phyloP scores from a whole-genome alignment of 2,888 invertebrate species.

The Lepidochitona cinerea region DNA sequence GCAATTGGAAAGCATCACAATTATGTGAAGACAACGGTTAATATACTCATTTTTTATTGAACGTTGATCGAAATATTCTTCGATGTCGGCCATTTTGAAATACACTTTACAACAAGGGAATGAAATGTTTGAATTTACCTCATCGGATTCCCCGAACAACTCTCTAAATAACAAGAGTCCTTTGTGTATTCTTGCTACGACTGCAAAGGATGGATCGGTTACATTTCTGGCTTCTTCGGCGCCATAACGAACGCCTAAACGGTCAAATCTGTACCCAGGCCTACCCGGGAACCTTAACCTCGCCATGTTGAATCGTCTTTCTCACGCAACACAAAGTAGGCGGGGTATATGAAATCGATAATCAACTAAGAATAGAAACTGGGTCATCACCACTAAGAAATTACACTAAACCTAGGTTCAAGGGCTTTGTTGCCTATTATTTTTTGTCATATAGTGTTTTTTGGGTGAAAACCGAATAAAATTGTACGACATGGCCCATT shows the following conservation, averaged over 20 bases:
- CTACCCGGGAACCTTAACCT: constrained; percentile 69
- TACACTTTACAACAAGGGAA: constrained; percentile 1
- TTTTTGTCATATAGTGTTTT: too few species aligned
- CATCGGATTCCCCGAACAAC: constrained; percentile 66
- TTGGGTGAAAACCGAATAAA: too few species aligned
- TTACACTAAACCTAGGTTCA: too few species aligned
- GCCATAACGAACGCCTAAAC: constrained; percentile 56
- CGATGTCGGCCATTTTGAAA: constrained; percentile 64
- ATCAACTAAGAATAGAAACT: too few species aligned
- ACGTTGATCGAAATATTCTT: too few species aligned
- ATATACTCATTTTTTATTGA: too few species aligned
- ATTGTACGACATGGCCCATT: too few species aligned
- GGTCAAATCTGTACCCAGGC: constrained; percentile 67
- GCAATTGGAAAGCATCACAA: too few species aligned
- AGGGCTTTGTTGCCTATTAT: too few species aligned
- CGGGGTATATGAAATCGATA: constrained; percentile 12
- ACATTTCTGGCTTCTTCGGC: constrained; percentile 60
- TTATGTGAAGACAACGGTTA: too few species aligned
- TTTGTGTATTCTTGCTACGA: constrained; percentile 61
- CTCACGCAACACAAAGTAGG: constrained; percentile 22
- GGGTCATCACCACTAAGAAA: not conserved
- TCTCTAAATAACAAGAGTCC: constrained; percentile 61
- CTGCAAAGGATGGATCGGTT: constrained; percentile 56
- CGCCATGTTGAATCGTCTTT: constrained; percentile 64
- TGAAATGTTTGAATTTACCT: constrained; percentile 50